These are phyloP conservation scores for Diprion similis DNA, from an alignment of 1,140 invertebrate species.

Conservation along the genomic window DNA sequence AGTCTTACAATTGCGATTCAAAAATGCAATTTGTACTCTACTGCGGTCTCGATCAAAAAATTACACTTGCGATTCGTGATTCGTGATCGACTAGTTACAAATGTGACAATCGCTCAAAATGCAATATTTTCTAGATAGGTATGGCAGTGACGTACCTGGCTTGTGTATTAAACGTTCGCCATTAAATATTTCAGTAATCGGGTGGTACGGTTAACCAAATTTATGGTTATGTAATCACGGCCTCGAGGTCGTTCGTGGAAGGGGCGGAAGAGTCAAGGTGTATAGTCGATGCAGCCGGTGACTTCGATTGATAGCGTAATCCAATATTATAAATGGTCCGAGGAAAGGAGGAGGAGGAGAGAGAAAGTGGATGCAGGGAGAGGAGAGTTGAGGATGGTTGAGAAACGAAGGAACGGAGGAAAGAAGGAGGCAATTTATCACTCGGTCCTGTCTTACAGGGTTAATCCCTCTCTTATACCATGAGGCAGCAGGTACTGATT, in stretches of 20 bases:
- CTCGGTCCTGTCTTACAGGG: slow-evolving; percentile 24
- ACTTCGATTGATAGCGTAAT: slow-evolving; percentile 45
- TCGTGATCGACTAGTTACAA: too few relatives aligned
- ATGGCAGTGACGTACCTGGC: background rate
- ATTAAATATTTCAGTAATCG: background rate
- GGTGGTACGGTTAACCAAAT: background rate
- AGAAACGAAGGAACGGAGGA: slow-evolving; percentile 3
- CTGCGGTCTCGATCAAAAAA: too few relatives aligned
- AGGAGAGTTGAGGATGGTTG: background rate
- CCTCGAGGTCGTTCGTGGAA: background rate
- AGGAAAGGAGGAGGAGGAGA: slow-evolving; percentile 12
- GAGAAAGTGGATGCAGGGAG: background rate
- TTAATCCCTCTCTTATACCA: slow-evolving; percentile 39
- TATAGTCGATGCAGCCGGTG: slow-evolving; percentile 21
- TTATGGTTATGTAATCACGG: slow-evolving; percentile 4
- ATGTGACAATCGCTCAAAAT: too few relatives aligned
- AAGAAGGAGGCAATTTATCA: slow-evolving; percentile 39
- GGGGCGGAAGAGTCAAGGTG: background rate
- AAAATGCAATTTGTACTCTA: too few relatives aligned
- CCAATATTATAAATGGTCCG: slow-evolving; percentile 43
- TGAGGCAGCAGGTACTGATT: slow-evolving; percentile 31
- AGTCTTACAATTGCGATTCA: too few relatives aligned
- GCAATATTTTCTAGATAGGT: too few relatives aligned
- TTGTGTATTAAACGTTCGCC: background rate
- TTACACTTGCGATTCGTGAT: too few relatives aligned